Evolutionary conservation across 2,888 invertebrate genomes (phyloP).

Genomic region (Agrotis segetum): DNA sequence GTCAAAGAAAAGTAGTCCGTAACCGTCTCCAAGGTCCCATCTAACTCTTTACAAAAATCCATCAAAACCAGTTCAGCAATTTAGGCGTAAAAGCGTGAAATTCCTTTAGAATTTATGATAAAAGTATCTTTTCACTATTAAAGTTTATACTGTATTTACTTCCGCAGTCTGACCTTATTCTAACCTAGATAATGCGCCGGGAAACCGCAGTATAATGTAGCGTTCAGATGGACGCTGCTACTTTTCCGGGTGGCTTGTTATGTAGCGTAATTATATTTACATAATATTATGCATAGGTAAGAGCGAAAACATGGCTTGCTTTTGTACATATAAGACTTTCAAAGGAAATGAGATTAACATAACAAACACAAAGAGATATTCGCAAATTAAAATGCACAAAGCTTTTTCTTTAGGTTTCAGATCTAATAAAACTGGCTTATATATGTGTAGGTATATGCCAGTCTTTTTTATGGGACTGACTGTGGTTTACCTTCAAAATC

Average conservation of each 20-base stretch:
- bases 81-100: no score
- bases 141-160: slow-evolving; percentile 3
- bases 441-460: no score
- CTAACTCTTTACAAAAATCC: no score
- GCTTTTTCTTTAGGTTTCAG: not conserved
- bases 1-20: no score
- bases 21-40: no score
- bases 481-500: no score
- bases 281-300: slow-evolving; percentile 15
- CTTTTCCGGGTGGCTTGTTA: slow-evolving; percentile 17
- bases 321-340: not conserved
- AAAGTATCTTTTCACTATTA: not conserved
- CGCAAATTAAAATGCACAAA: not conserved
- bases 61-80: no score
- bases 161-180: slow-evolving; percentile 18
- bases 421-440: not conserved
- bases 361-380: not conserved
- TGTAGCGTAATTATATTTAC: slow-evolving; percentile 31
- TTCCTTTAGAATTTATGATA: no score
- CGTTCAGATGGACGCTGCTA: slow-evolving; percentile 35
- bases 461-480: no score
- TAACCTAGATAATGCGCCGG: slow-evolving; percentile 32
- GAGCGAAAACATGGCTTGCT: not conserved
- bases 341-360: slow-evolving; percentile 5
- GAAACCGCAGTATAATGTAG: slow-evolving; percentile 23